Percentiles rank a stretch among this genome's conserved stretches.
Evolutionary conservation across 30 jellyfish, hydroid and myxozoan genomes (phyloP).

Genomic region (Cassiopea andromeda): DNA sequence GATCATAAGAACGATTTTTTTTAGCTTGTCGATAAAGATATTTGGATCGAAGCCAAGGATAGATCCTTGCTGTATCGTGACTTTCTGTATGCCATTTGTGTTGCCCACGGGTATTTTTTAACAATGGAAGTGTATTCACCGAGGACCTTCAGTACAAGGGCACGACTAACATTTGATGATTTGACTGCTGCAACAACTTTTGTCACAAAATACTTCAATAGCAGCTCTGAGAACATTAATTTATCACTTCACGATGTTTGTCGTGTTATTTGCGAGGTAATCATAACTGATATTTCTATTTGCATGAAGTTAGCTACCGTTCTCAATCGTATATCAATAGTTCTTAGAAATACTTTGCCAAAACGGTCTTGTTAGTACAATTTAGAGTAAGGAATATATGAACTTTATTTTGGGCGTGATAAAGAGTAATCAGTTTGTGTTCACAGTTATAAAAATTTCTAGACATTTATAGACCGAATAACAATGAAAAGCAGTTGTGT

Average conservation of each 20-base stretch:
- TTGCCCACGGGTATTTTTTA: constrained; percentile 51
- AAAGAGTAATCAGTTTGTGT: no score
- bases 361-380: no score
- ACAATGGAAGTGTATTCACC: constrained; percentile 43
- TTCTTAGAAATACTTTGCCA: no score
- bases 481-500: no score
- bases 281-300: neutral
- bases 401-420: no score
- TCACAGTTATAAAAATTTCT: no score
- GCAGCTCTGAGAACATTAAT: neutral
- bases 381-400: no score
- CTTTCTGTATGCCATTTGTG: constrained; percentile 55
- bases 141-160: constrained; percentile 15
- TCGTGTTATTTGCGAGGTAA: constrained; percentile 51
- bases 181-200: constrained; percentile 11
- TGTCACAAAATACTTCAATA: constrained; percentile 22
- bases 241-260: constrained; percentile 42
- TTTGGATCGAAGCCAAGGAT: constrained; percentile 46
- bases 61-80: constrained; percentile 56
- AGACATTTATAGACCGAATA: no score
- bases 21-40: constrained; percentile 4
- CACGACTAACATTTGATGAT: constrained; percentile 26
- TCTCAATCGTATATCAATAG: no score
- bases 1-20: neutral
- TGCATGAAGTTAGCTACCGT: no score